A percentile compares a stretch with the other conserved stretches of the same genome.
Conservation (phyloP, 1,140 invertebrate species). For the silkworm (Bombyx mori) region ASM3026992v2 NC_085122.1:10650001-10650500, state of each 20-base stretch:
- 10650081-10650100: not conserved
- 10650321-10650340: slow-evolving; percentile 12
- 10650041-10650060: not conserved
- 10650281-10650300: not conserved
- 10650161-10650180: slow-evolving; percentile 5
- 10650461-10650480: slow-evolving; percentile 1
- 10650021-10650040: not conserved
- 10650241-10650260: slow-evolving; percentile 15
- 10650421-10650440: slow-evolving; percentile 13
- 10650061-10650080: not conserved
- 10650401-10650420: slow-evolving; percentile 11
- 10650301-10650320: slow-evolving; percentile 5
- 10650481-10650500: slow-evolving; percentile 8
- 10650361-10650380: slow-evolving; percentile 12
- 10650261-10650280: slow-evolving; percentile 18
- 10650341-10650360: slow-evolving; percentile 17
- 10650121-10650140: slow-evolving; percentile 23
- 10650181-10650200: slow-evolving; percentile 17
- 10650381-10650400: slow-evolving; percentile 2
- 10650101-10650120: slow-evolving; percentile 6
- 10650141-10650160: slow-evolving; percentile 16
- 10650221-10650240: slow-evolving; percentile 19
- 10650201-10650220: slow-evolving; percentile 16
- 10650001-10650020: not conserved
- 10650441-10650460: slow-evolving; percentile 8